Evolutionary conservation across 2,888 invertebrate genomes (phyloP), one percentile per base, ranked within the genome.

Genomic region (Drosophila histrio): DNA sequence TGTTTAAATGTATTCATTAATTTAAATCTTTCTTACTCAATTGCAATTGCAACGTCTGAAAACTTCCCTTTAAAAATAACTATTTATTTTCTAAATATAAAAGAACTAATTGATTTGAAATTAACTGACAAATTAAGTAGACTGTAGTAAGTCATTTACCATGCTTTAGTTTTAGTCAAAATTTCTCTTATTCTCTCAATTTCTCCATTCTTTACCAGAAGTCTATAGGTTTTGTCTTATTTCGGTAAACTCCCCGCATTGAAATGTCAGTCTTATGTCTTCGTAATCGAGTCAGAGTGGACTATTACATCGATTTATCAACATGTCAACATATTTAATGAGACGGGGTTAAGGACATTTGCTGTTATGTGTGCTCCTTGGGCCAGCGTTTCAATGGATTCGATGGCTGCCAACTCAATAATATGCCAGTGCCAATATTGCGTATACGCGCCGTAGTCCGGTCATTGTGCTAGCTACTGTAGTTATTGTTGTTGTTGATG

Each of bases 251-350:
- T 38, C 26, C 19, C 49, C 46, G 7, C 39, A 46, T 56, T 22
- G 26, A 26, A 22, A 53, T 26, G 36, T 11, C 39, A 39, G 41
- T 26, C 36, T 11, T 11, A 43, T 43, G 44, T 47, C 47, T 30
- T 28, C 34, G 58, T 56, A 61, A 65, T 65, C 62, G 68, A 68
- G 68, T 59, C 64, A 44, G 41, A 68, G 56, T 28, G 61, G 38
- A 54, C 76, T 46, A 77, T 77, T 79, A 73, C 79, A 82, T 74
- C 86, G 83, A 88, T 85, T 88, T 85, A 85, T 85, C 86, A 85
- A 78, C 68, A 83, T 88, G 84, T 88, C 84, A 88, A 88, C 84
- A 86, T 85, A 85, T 84, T 88, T 79, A 82, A 84, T 84, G 86
- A 85, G 82, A 57, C 75, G 76, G 66, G 82, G 76, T 76, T 81